A percentile compares a stretch with the other conserved stretches of the same genome.
phyloP scores from a whole-genome alignment of 2,113 vertebrate species.

The Cricetomys ansorgei region DNA sequence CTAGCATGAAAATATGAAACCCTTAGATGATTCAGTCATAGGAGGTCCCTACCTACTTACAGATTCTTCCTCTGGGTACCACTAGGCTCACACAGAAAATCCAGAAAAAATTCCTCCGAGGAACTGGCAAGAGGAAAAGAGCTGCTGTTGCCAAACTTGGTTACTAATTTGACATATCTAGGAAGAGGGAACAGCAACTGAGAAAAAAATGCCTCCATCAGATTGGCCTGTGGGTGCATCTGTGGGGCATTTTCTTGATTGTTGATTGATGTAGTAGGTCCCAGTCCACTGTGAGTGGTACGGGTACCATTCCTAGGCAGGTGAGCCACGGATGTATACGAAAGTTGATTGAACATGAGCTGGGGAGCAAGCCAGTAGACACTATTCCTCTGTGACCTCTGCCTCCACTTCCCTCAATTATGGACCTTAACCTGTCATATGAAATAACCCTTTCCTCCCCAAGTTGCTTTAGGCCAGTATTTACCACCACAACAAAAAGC shows the following conservation, averaged over 20 bases:
- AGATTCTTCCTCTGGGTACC: not conserved
- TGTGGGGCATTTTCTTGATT: not conserved
- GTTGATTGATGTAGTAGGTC: not conserved
- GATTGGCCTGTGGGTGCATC: not conserved
- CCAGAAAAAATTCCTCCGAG: not conserved
- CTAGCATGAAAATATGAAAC: not conserved
- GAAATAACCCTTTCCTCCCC: not conserved
- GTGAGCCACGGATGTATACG: not conserved
- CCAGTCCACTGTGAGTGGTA: not conserved
- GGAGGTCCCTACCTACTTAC: not conserved
- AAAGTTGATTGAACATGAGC: not conserved
- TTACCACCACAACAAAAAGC: not conserved
- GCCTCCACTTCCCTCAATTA: not conserved
- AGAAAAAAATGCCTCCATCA: not conserved
- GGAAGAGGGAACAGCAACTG: not conserved
- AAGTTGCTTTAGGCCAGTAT: not conserved
- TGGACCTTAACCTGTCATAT: not conserved
- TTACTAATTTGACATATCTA: not conserved
- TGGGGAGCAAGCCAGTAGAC: not conserved
- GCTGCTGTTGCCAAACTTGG: not conserved
- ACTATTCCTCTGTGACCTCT: not conserved
- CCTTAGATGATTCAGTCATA: not conserved
- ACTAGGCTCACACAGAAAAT: conserved; percentile 21
- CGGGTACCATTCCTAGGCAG: not conserved
- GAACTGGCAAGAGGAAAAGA: not conserved